A percentile compares a stretch with the other conserved stretches of the same genome.
Evolutionary conservation across 2,113 vertebrate species (phyloP).

Genomic region (Sebastes fasciatus): DNA sequence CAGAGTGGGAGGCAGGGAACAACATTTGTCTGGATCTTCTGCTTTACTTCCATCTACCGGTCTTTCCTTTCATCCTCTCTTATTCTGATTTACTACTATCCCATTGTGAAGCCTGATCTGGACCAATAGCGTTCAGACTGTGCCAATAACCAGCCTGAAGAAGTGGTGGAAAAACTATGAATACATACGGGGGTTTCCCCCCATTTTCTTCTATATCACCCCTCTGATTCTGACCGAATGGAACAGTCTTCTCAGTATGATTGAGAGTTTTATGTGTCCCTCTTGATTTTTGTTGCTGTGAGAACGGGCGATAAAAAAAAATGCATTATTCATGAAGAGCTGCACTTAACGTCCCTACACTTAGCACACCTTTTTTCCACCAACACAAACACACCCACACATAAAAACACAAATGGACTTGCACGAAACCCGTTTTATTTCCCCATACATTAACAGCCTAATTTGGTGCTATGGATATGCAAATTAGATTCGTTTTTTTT

Average conservation of each 20-base stretch:
- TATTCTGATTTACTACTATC: conserved; percentile 19
- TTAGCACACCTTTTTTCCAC: conserved; percentile 51
- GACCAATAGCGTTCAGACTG: not conserved
- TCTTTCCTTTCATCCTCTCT: conserved; percentile 19
- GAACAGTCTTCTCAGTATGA: conserved; percentile 39
- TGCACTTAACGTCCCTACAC: conserved; percentile 46
- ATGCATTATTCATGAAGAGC: conserved; percentile 70
- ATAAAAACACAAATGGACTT: conserved; percentile 52
- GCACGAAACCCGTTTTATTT: conserved; percentile 1
- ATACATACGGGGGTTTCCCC: not conserved
- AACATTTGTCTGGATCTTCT: conserved; percentile 37
- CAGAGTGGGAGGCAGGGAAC: conserved; percentile 44
- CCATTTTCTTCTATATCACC: not conserved
- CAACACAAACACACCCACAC: conserved; percentile 63
- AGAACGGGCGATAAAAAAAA: conserved; percentile 41
- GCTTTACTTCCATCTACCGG: conserved; percentile 16
- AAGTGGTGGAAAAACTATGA: conserved; percentile 5
- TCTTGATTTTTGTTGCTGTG: conserved; percentile 55
- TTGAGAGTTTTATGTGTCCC: conserved; percentile 45
- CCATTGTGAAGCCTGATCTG: conserved; percentile 7
- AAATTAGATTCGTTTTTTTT: conserved; percentile 14
- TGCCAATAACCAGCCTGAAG: not conserved
- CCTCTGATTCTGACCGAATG: conserved; percentile 43
- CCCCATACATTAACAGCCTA: not conserved
- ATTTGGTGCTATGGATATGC: conserved; percentile 10